Evolutionary conservation across 1,140 invertebrate species (phyloP).

Genomic region (Papilio glaucus): DNA sequence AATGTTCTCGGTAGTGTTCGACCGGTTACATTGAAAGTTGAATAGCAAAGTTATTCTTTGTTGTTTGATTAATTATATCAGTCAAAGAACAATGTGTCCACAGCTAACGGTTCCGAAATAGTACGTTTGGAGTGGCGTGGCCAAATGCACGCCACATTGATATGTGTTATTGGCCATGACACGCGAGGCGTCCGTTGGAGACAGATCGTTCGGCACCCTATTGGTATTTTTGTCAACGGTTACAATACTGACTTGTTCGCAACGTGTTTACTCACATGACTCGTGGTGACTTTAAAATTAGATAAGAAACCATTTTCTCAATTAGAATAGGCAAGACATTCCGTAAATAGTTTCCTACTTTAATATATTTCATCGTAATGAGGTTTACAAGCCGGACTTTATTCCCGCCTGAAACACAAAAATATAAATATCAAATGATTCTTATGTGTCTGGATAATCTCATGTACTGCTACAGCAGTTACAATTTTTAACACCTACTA

Average conservation of each 20-base stretch:
- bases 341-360: background rate
- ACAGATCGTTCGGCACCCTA: slow-evolving; percentile 58
- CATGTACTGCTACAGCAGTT: too few species aligned
- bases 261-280: slow-evolving; percentile 76
- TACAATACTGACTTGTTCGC: slow-evolving; percentile 47
- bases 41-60: slow-evolving; percentile 5
- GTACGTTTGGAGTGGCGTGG: slow-evolving; percentile 58
- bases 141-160: slow-evolving; percentile 77
- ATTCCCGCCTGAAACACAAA: background rate
- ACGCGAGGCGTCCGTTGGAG: slow-evolving; percentile 50
- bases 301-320: slow-evolving; percentile 38
- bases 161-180: slow-evolving; percentile 76
- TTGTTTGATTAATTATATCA: slow-evolving; percentile 33
- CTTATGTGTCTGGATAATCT: too few species aligned
- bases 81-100: slow-evolving; percentile 36
- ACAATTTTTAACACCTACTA: background rate
- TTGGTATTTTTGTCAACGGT: slow-evolving; percentile 71
- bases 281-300: slow-evolving; percentile 71
- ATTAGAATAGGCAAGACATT: slow-evolving; percentile 30
- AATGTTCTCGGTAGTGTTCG: background rate
- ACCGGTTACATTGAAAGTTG: background rate
- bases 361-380: background rate
- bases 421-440: too few species aligned
- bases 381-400: background rate
- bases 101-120: slow-evolving; percentile 31